A percentile compares a stretch with the other conserved stretches of the same genome.
Evolutionary conservation across 2,113 vertebrate species (phyloP).

Genomic region (Lipophrys pholis): DNA sequence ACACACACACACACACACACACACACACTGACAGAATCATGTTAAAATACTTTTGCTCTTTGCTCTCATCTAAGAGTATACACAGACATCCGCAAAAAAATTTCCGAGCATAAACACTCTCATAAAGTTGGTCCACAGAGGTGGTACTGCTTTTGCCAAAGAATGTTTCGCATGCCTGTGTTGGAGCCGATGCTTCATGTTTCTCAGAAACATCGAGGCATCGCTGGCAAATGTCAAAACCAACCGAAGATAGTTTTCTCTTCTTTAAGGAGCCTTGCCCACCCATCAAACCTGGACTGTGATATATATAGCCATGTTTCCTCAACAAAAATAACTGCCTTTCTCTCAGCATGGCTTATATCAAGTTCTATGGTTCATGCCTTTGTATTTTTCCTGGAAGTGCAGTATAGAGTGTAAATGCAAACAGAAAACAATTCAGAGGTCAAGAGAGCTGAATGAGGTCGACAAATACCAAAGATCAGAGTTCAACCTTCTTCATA

Average conservation of each 20-base stretch:
- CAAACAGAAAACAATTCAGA: no score
- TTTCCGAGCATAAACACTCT: conserved; percentile 3
- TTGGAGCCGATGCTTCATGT: not conserved
- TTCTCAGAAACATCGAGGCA: not conserved
- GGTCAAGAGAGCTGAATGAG: not conserved
- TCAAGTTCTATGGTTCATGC: not conserved
- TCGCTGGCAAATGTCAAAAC: not conserved
- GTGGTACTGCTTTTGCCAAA: not conserved
- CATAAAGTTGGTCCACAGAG: conserved; percentile 7
- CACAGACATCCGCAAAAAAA: conserved; percentile 6
- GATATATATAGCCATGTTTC: not conserved
- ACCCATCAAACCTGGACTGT: not conserved
- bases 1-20: not conserved
- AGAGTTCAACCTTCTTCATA: not conserved
- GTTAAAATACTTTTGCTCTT: conserved; percentile 18
- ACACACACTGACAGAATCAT: conserved; percentile 26
- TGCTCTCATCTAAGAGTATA: not conserved
- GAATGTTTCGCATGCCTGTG: not conserved
- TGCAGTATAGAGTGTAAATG: no score
- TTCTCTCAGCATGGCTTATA: not conserved
- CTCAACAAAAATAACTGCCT: not conserved
- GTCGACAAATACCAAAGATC: not conserved
- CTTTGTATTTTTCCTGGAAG: not conserved
- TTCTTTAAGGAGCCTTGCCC: no score
- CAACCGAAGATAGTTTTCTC: no score